Base-by-base conservation (phyloP, 2,888 invertebrate species). In the Panopea generosa region DNA sequence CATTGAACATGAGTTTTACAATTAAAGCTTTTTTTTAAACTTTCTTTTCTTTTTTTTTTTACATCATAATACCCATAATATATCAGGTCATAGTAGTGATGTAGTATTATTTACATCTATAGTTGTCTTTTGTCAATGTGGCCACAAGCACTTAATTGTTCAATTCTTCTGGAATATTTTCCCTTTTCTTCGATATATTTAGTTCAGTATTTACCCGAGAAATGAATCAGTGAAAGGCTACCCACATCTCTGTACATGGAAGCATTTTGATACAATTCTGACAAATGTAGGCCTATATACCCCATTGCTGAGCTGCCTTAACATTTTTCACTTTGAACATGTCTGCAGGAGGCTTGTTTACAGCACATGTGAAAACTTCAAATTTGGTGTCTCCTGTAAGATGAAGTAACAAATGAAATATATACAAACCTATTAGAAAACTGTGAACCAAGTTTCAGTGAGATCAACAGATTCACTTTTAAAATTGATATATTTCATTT, bases 331-430 rank as follows among this genome's bases (percentile, higher is more conserved):
- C 89, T 40, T 76, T 84, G 33, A 91, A 78, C 22, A 91, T 66
- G 70, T 90, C 89, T 18, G 85, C 77, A 18, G 72, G 82, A 14
- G 88, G 84, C 4, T 82, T 73, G 22, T 77, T 67, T 3, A 76
- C 50, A n/a, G 52, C 55, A 22, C 67, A 14, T 26, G 59, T 59
- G 69, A 90, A 91, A 2, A 90, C 74, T 26, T 90, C 88, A 77
- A 90, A 88, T 16, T 85, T 87, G 38, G 91, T 91, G 68, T 91
- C 91, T 47, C 90, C 90, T 90, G 81, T 6, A 84, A 33, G 33
- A 4, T 33, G 33, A 33, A 7, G 33, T 33, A 33, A 33, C 4
- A n/a, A 33, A 11, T 33, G 4, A 33, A 33, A 33, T 11, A 11
- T 33, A 33, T 7, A 33, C 4, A 33, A 33, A 33, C 33, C 33